Evolutionary conservation across 2,113 vertebrate species (phyloP).

Genomic region (Notarius quadriscutis): DNA sequence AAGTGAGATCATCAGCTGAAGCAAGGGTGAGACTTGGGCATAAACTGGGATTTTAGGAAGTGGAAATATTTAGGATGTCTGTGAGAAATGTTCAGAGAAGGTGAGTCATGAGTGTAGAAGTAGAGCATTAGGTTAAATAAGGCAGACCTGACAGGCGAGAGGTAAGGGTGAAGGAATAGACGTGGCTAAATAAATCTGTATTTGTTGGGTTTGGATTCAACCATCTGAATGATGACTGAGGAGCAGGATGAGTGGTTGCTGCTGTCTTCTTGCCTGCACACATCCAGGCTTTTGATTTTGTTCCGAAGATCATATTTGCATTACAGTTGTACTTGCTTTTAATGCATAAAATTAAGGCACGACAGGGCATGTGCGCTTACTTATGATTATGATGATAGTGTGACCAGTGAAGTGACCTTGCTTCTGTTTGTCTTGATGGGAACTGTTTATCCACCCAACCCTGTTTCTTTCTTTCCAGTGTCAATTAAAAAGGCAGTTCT

Average conservation of each 20-base stretch:
- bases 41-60: not conserved
- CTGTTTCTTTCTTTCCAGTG: not conserved
- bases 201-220: not conserved
- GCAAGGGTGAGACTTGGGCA: not conserved
- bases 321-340: not conserved
- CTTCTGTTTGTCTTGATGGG: not conserved
- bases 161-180: not conserved
- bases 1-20: too few relatives aligned
- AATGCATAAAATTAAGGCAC: not conserved
- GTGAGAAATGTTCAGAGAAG: too few relatives aligned
- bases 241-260: not conserved
- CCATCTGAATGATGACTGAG: not conserved
- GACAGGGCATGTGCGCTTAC: not conserved
- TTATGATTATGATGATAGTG: not conserved
- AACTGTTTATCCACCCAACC: not conserved
- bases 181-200: not conserved
- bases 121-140: too few relatives aligned
- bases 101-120: too few relatives aligned
- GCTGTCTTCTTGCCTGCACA: not conserved
- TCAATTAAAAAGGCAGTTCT: not conserved
- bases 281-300: not conserved
- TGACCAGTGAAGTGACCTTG: not conserved
- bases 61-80: not conserved
- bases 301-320: not conserved
- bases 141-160: not conserved